Evolutionary conservation across 2,113 vertebrate species (phyloP), one percentile per base, ranked within the genome.

Genomic region (Syngnathus typhle): DNA sequence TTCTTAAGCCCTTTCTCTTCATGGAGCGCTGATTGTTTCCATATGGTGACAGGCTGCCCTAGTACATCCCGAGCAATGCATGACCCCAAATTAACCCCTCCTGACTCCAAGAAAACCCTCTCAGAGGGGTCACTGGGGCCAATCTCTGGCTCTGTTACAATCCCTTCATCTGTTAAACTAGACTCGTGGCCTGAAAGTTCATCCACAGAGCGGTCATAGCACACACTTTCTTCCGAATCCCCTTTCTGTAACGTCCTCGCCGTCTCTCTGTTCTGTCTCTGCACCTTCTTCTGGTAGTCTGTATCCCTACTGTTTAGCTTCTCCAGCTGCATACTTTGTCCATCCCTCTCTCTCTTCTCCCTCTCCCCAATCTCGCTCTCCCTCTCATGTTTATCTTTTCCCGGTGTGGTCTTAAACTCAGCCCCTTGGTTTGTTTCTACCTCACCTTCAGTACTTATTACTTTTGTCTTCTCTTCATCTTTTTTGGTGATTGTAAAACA

Each of bases 151-250:
- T 99, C 97, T 0, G 95, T 94, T 64, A 98, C 96, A 44, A 99
- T 99, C 72, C 97, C 97, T 87, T 99, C 97, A 16, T 99, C 96
- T 0, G 92, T 94, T 89, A 98, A 89, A 38, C 91, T 95, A 0
- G 94, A 98, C 85, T 98, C 96, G 0, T 94, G 94, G 39, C 94
- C 95, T 0, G 93, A 96, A 69, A 96, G 90, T 66, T 98, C 96
- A 79, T 98, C 95, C 75, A 92, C 41, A 0, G 91, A 94, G 70
- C 91, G 92, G 61, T 92, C 87, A 15, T 67, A 84, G 44, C 77
- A 59, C 5, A 93, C 65, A 43, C 81, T 88, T 85, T 93, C 92
- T 68, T 93, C 90, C 0, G 64, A 89, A 55, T 89, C 88, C 0
- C 37, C 73, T 47, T 89, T 91, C 70, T 74, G 83, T 68, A 90